Evolutionary conservation across 2,888 invertebrate genomes (phyloP).

Genomic region (Drosophila greeni): DNA sequence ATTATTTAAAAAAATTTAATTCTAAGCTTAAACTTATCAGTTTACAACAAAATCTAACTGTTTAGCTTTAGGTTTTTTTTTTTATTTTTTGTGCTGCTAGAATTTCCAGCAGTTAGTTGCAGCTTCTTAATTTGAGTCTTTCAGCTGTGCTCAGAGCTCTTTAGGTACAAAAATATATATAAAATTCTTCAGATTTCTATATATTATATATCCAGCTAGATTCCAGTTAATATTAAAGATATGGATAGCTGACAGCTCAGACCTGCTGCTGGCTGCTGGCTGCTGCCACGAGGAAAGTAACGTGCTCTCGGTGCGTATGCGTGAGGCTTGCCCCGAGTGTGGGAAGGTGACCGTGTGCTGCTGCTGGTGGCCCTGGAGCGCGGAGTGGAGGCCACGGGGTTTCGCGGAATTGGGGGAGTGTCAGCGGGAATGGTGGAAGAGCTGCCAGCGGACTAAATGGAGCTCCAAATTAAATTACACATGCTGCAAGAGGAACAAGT

Average conservation of each 20-base stretch:
- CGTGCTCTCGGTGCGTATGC: constrained; percentile 18
- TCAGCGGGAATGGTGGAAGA: not conserved
- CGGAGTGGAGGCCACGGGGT: not conserved
- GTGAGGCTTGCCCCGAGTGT: constrained; percentile 1
- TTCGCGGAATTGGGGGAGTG: not conserved
- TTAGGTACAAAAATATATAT: no score
- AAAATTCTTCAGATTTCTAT: not conserved
- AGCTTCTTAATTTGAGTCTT: no score
- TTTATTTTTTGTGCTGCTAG: not conserved
- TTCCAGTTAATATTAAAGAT: not conserved
- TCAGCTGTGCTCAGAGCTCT: no score
- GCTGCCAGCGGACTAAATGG: constrained; percentile 18
- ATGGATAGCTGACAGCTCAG: not conserved
- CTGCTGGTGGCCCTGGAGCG: constrained; percentile 11
- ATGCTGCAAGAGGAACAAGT: constrained; percentile 30
- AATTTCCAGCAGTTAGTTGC: not conserved
- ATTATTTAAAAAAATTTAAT: not conserved
- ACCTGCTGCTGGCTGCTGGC: constrained; percentile 1
- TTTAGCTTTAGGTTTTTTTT: not conserved
- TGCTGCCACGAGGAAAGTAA: constrained; percentile 20
- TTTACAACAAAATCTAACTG: no score
- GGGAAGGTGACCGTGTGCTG: constrained; percentile 15
- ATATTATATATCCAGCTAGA: not conserved
- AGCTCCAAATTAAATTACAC: constrained; percentile 45
- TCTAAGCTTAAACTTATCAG: not conserved